Evolutionary conservation across 2,797 vertebrate species (phyloP).

Genomic region (Bryconaethiops microstoma): DNA sequence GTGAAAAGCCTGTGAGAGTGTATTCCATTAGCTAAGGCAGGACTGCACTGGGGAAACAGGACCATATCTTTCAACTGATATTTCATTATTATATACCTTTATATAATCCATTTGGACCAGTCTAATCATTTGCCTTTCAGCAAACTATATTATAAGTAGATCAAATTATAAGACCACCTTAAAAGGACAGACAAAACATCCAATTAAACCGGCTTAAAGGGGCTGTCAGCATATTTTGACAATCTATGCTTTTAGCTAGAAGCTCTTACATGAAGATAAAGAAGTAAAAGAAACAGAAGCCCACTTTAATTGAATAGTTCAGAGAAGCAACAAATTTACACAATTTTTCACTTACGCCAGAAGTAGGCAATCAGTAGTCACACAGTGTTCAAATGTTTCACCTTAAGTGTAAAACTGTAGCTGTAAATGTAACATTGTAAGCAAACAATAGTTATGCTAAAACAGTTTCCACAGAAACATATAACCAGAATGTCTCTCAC

Average conservation of each 20-base stretch:
- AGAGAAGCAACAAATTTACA: no score
- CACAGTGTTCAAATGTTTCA: no score
- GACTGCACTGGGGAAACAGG: slow-evolving; percentile 58
- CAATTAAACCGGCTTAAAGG: background rate
- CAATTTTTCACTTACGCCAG: no score
- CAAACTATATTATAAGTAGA: background rate
- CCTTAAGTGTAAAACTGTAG: no score
- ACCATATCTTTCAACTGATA: slow-evolving; percentile 55
- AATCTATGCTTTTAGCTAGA: background rate
- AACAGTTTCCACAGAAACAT: no score
- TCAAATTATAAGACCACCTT: slow-evolving; percentile 5
- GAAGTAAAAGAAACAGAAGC: background rate
- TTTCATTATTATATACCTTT: slow-evolving; percentile 68
- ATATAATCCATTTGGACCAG: slow-evolving; percentile 56
- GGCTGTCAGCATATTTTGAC: background rate
- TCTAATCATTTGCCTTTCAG: slow-evolving; percentile 58
- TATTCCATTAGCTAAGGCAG: slow-evolving; percentile 60
- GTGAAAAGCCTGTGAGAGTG: slow-evolving; percentile 13
- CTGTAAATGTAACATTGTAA: no score
- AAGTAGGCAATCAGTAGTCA: no score
- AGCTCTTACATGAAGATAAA: background rate
- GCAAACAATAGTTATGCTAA: no score
- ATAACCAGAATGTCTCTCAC: no score
- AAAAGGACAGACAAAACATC: slow-evolving; percentile 23
- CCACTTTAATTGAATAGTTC: no score